Base-by-base conservation (phyloP, 2,888 invertebrate species). In the Sesamia inferens region DNA sequence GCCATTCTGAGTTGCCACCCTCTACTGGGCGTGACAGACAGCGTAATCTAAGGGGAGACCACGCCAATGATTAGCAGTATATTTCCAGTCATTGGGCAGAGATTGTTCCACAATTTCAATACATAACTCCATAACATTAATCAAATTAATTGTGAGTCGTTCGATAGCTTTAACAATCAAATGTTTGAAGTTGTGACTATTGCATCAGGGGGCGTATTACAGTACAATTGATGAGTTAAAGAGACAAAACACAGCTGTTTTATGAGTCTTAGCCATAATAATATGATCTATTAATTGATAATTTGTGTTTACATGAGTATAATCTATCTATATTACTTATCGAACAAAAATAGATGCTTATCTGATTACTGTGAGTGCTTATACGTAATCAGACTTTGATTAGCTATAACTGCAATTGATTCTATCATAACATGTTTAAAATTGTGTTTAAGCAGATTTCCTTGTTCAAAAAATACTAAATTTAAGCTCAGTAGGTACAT, bases 111-210 rank as follows among this genome's bases (percentile, higher is more conserved):
- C 47, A 57, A 71, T 71, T 44, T 82, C 63, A 68, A 68, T 61
- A 64, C 48, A 54, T 51, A 58, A 42, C 6, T 22, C 68, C 22
- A 51, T 72, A 63, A 66, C 66, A 79, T 74, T 71, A n/a, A 71
- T 78, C 75, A 81, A 81, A 57, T 64, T 68, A 69, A 69, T 75
- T 71, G 69, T 62, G 51, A 70, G 47, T 68, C 62, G 59, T 76
- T 82, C 64, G 71, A 74, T 72, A 61, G 62, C 42, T 73, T 51
- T 70, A 79, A 78, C 78, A 68, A 62, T 70, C 71, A 79, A 79
- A 78, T 78, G 82, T 71, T 68, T 70, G 51, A 2, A 68, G 66
- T 68, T 62, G 80, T 83, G 81, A 62, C 71, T 31, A 14, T 63
- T 66, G 14, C 62, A 48, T 71, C 61, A 68, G 63, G 69, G 74